Percentiles rank a stretch among this genome's conserved stretches.
These are phyloP conservation scores for Plutomurus gul DNA, from an alignment of 1,140 invertebrate genomes.

Conservation along the genomic window DNA sequence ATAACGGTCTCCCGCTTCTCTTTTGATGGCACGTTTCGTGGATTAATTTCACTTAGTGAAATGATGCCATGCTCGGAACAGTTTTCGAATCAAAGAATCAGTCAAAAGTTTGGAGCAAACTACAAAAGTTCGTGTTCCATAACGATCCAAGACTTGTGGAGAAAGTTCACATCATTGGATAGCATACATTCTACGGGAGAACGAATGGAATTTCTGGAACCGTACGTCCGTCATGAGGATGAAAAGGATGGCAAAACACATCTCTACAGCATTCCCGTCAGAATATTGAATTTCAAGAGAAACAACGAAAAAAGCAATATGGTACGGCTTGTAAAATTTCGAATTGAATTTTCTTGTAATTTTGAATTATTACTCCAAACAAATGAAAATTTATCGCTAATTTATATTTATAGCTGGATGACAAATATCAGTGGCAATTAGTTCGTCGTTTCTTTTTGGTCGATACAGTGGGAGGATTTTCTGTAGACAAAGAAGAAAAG, in stretches of 20 bases:
- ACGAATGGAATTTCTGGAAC: conserved; percentile 49
- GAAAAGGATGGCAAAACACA: background rate
- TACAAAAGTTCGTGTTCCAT: conserved; percentile 54
- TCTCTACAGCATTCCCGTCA: conserved; percentile 50
- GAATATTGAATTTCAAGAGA: conserved; percentile 51
- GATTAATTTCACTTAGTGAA: conserved; percentile 54
- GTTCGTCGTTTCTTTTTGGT: conserved; percentile 71
- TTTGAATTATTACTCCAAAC: background rate
- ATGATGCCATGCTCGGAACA: conserved; percentile 43
- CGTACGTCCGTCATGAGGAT: conserved; percentile 40
- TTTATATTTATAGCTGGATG: conserved; percentile 56
- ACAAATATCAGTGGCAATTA: conserved; percentile 65
- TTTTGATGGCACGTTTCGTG: conserved; percentile 57
- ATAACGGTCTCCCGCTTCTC: conserved; percentile 56
- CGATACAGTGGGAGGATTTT: conserved; percentile 63
- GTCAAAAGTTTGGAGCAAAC: conserved; percentile 52
- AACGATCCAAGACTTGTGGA: conserved; percentile 38
- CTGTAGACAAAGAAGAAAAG: conserved; percentile 42
- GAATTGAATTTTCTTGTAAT: background rate
- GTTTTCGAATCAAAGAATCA: conserved; percentile 46
- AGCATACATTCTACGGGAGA: no score
- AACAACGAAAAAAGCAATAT: conserved; percentile 53
- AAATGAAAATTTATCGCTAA: background rate
- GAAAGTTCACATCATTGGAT: no score
- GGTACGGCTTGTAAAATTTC: conserved; percentile 32